phyloP scores from a whole-genome alignment of 2,888 invertebrate genomes.

The Oligia strigilis region DNA sequence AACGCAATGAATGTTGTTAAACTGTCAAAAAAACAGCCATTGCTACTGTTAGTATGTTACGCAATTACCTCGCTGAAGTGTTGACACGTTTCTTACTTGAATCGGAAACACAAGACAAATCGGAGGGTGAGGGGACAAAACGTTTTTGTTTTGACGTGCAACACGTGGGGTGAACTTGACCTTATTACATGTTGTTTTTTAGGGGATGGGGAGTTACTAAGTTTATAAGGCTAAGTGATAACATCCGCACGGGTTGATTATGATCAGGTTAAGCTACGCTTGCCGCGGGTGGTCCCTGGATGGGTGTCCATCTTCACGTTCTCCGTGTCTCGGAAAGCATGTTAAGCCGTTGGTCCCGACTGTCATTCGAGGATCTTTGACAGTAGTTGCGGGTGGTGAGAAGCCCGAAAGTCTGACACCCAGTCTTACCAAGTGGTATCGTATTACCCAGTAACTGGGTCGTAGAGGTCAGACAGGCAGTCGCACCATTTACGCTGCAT shows the following conservation, averaged over 20 bases:
- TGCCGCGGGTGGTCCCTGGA: neutral
- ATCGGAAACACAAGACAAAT: neutral
- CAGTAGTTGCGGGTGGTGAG: no score
- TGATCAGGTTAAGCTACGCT: neutral
- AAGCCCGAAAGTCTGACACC: no score
- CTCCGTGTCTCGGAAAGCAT: neutral
- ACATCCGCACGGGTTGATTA: neutral
- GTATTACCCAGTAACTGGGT: neutral
- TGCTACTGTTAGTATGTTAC: neutral
- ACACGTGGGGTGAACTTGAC: slow-evolving; percentile 1
- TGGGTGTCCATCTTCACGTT: neutral
- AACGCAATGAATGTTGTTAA: neutral
- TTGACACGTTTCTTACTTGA: neutral
- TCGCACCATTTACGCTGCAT: neutral
- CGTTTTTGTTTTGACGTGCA: neutral
- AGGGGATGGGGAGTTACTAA: neutral
- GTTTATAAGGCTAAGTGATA: neutral
- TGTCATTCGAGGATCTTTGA: neutral
- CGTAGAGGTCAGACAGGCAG: neutral
- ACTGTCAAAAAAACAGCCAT: neutral
- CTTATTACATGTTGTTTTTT: neutral
- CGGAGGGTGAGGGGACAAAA: neutral
- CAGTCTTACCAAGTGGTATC: neutral
- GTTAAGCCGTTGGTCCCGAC: neutral
- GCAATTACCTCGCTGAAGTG: neutral